Evolutionary conservation across 2,888 invertebrate genomes (phyloP).

Genomic region (Melinaea menophilus): DNA sequence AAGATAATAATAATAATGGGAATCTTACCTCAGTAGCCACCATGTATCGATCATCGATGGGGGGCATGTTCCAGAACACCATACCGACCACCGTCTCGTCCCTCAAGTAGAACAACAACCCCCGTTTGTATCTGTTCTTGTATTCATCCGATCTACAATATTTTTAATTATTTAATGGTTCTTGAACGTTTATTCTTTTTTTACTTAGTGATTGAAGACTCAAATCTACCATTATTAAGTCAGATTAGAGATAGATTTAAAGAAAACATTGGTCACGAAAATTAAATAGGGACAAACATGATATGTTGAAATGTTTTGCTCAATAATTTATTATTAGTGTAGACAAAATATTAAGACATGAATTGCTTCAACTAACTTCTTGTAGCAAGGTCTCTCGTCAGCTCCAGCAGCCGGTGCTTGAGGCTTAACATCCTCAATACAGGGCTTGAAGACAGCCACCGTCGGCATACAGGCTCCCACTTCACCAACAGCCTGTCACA

Average conservation of each 20-base stretch:
- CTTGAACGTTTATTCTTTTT: too few species aligned
- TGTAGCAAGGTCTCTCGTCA: slow-evolving; percentile 50
- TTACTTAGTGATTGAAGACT: too few species aligned
- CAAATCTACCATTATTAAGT: too few species aligned
- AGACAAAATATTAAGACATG: background rate
- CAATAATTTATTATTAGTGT: background rate
- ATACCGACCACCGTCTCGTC: slow-evolving; percentile 64
- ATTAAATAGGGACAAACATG: too few species aligned
- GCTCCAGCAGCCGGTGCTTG: slow-evolving; percentile 22
- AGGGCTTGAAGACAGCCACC: slow-evolving; percentile 61
- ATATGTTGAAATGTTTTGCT: too few species aligned
- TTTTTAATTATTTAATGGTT: background rate
- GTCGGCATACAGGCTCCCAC: slow-evolving; percentile 69
- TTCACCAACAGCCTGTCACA: slow-evolving; percentile 58
- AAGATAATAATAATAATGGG: too few species aligned
- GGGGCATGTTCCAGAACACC: slow-evolving; percentile 66
- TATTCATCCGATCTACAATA: slow-evolving; percentile 46
- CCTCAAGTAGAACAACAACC: slow-evolving; percentile 63
- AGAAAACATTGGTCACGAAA: too few species aligned
- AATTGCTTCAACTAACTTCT: slow-evolving; percentile 42
- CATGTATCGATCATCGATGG: slow-evolving; percentile 53
- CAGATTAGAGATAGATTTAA: too few species aligned
- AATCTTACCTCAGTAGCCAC: slow-evolving; percentile 58
- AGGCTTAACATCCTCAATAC: slow-evolving; percentile 39
- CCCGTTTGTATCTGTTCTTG: slow-evolving; percentile 57